Evolutionary conservation across 2,797 vertebrate genomes (phyloP), one percentile per base, ranked within the genome.

Genomic region (Margarornis squamiger): DNA sequence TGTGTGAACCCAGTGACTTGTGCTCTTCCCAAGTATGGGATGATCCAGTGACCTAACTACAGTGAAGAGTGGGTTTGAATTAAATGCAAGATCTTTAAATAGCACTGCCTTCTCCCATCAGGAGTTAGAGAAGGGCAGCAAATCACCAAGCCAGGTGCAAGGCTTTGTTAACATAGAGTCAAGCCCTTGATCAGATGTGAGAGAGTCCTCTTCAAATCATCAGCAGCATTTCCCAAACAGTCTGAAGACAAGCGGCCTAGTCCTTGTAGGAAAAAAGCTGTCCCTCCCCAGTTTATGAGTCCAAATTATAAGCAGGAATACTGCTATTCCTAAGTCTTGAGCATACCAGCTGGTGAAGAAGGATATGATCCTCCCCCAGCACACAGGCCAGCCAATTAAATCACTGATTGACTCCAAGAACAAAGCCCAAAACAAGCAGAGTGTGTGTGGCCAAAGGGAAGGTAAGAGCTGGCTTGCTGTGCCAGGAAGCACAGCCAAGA

Each of bases 101-200:
- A 54, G 18, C 61, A 78, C 3, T 59, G 30, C 16, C 66, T 70
- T 27, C 41, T 70, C 32, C 30, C 46, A 39, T 26, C 27, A 48
- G 43, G 67, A 43, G 62, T 38, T 34, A 38, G 17, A 52, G 17
- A 67, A 48, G 48, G 34, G 43, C 30, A 85, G 38, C 30, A 55
- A 51, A 75, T 23, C 39, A 23, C 22, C 32, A 68, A 52, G 38
- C 30, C 49, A 54, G 21, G 48, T 83, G 34, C 38, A 68, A 65
- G n/a, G 61, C 36, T 86, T 24, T 58, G 34, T 17, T 29, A 68
- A 58, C 2, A 24, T 20, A 32, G 22, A 76, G 15, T 6, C 49
- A 78, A 86, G 29, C 18, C 58, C 38, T 36, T 58, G 22, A 15
- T 1, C 0, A 0, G 36, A 22, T 7, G 30, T 1, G 6, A 41